Percentiles rank a stretch among this genome's conserved stretches.
Evolutionary conservation across 2,797 vertebrate genomes (phyloP).

Genomic region (Xyrichtys novacula): DNA sequence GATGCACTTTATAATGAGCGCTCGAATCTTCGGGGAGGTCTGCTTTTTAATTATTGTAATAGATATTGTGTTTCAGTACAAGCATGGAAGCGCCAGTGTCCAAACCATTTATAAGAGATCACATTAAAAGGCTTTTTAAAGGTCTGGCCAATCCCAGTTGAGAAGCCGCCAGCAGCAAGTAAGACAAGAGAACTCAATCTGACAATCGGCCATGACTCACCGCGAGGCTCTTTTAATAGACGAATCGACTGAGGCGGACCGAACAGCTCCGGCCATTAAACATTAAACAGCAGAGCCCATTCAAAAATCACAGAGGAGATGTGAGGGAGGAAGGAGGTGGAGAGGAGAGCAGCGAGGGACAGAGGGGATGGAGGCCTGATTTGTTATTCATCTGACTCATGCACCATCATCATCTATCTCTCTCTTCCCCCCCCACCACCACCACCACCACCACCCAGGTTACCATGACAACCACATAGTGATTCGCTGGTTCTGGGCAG

Average conservation of each 20-base stretch:
- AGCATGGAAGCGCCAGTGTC: conserved; percentile 15
- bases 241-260: conserved; percentile 55
- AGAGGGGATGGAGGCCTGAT: conserved; percentile 11
- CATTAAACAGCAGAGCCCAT: conserved; percentile 58
- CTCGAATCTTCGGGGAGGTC: conserved; percentile 12
- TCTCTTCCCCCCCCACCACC: conserved; percentile 21
- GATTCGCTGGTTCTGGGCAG: conserved; percentile 99
- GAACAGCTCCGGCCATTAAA: conserved; percentile 57
- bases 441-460: no score
- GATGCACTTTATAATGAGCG: conserved; percentile 6
- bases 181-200: conserved; percentile 38
- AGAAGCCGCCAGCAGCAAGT: conserved; percentile 49
- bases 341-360: background rate
- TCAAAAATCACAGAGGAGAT: conserved; percentile 35
- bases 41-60: conserved; percentile 29
- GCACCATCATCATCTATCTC: conserved; percentile 52
- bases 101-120: conserved; percentile 49
- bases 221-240: conserved; percentile 67
- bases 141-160: conserved; percentile 50
- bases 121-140: conserved; percentile 67
- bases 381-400: conserved; percentile 70
- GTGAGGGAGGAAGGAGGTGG: background rate
- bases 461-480: conserved; percentile 99
- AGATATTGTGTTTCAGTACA: background rate
- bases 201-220: conserved; percentile 46